Conservation (phyloP, 2,113 vertebrate genomes). For the Struthidea cinerea region DNA sequence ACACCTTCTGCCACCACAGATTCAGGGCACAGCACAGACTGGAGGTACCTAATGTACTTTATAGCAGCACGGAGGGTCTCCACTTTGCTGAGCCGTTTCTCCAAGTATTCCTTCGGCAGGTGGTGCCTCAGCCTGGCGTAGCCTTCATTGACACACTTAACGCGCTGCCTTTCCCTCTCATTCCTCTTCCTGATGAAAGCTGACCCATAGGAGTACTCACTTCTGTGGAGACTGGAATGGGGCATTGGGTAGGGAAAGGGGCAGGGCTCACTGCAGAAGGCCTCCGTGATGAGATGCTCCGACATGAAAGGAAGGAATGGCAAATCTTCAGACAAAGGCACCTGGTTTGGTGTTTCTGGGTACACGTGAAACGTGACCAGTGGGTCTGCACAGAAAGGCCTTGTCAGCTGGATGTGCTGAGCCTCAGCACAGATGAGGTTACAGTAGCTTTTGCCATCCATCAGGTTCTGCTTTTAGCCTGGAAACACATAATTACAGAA, state of each 20-base stretch:
- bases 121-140: conserved; percentile 76
- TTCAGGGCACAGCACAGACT: conserved; percentile 64
- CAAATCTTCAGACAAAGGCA: conserved; percentile 63
- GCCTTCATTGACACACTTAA: conserved; percentile 80
- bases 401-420: conserved; percentile 32
- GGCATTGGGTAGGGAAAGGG: conserved; percentile 48
- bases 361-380: conserved; percentile 48
- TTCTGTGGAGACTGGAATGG: conserved; percentile 24
- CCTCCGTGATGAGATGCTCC: conserved; percentile 44
- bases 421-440: conserved; percentile 53
- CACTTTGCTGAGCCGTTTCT: conserved; percentile 80
- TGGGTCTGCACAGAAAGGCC: conserved; percentile 64
- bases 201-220: conserved; percentile 64
- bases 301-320: conserved; percentile 56
- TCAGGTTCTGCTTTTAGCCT: conserved; percentile 57
- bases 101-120: conserved; percentile 72
- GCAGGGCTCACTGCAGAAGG: conserved; percentile 52
- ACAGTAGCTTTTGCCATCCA: conserved; percentile 54
- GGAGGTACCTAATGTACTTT: conserved; percentile 73
- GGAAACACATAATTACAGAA: conserved; percentile 26
- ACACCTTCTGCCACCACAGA: neutral
- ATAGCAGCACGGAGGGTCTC: conserved; percentile 79
- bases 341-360: conserved; percentile 50
- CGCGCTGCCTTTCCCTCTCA: conserved; percentile 77
- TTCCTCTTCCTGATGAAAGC: conserved; percentile 79